These are phyloP conservation scores for Drosophila austrosaltans DNA, from an alignment of 2,888 invertebrate genomes.

Conservation along the genomic window DNA sequence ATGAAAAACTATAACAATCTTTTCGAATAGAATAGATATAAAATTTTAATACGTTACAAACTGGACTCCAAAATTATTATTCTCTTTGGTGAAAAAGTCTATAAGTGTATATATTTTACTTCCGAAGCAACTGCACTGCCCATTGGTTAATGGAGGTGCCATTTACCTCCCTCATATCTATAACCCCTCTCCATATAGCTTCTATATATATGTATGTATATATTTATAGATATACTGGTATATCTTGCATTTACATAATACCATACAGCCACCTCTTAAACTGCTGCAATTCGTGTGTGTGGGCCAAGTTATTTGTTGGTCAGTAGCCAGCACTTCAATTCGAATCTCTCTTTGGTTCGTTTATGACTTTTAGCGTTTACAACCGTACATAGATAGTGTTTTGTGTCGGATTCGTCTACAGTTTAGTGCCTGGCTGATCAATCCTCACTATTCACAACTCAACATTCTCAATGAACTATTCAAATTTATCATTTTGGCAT, in stretches of 20 bases:
- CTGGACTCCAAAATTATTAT: not conserved
- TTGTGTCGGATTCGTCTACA: constrained; percentile 3
- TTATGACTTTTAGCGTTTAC: constrained; percentile 54
- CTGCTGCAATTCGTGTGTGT: constrained; percentile 39
- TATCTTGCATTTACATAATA: constrained; percentile 3
- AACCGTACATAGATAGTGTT: constrained; percentile 35
- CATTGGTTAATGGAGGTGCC: constrained; percentile 57
- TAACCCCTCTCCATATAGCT: constrained; percentile 54
- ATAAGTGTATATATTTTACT: constrained; percentile 15
- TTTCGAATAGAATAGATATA: too few relatives aligned
- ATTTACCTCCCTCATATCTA: constrained; percentile 26
- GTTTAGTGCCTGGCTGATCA: constrained; percentile 47
- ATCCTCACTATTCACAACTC: constrained; percentile 58
- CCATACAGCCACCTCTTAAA: constrained; percentile 28
- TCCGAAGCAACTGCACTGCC: constrained; percentile 25
- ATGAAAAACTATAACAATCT: too few relatives aligned
- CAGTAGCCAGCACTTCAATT: constrained; percentile 53
- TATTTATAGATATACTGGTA: too few relatives aligned
- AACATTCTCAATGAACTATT: constrained; percentile 59
- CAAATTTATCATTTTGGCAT: constrained; percentile 61
- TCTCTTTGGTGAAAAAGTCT: not conserved
- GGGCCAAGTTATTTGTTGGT: constrained; percentile 43
- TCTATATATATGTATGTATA: constrained; percentile 32
- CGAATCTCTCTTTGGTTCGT: constrained; percentile 25
- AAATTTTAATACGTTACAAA: not conserved